Base-by-base conservation (phyloP, 1,140 invertebrate species). In the Lasaia peninsularis region DNA sequence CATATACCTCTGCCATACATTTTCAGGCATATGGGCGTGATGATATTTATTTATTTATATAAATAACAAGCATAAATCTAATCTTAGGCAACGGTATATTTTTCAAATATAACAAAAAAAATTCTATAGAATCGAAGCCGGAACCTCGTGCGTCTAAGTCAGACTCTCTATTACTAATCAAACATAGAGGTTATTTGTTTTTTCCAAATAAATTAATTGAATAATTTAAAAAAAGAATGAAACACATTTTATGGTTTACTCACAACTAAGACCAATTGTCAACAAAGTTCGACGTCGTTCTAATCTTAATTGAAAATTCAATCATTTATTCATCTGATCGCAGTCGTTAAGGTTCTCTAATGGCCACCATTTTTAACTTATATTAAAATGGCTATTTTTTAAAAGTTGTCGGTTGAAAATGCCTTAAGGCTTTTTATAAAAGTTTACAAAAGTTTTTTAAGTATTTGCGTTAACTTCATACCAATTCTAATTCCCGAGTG, bases 261-360 rank as follows among this genome's bases (percentile, higher is more conserved):
- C 51, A 59, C 53, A 14, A 48, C 49, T 58, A 48, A 65, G 61
- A 59, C 53, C 64, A 65, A 79, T 80, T 83, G 79, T 84, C 77
- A 84, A 84, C 78, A 80, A 76, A 83, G 71, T 87, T 83, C 60
- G 59, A 58, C 73, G 61, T 69, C 69, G 65, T 65, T 77, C 69
- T 80, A 84, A 84, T 81, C 78, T 87, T 86, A 84, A 87, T 87
- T 87, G 81, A 85, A 85, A 87, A 87, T 86, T 86, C 76, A 86
- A 86, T 86, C 76, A 86, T 86, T 87, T 84, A 87, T 87, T 87
- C 84, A 85, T 80, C 74, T 79, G 73, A 85, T 79, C 75, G 69
- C 67, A 78, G 76, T 86, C 79, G 79, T 84, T 84, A 85, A 76
- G 68, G 73, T 65, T 71, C 72, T 75, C 73, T 79, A 84, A 84